Evolutionary conservation across 2,888 invertebrate genomes (phyloP).

Genomic region (Phalera bucephala): DNA sequence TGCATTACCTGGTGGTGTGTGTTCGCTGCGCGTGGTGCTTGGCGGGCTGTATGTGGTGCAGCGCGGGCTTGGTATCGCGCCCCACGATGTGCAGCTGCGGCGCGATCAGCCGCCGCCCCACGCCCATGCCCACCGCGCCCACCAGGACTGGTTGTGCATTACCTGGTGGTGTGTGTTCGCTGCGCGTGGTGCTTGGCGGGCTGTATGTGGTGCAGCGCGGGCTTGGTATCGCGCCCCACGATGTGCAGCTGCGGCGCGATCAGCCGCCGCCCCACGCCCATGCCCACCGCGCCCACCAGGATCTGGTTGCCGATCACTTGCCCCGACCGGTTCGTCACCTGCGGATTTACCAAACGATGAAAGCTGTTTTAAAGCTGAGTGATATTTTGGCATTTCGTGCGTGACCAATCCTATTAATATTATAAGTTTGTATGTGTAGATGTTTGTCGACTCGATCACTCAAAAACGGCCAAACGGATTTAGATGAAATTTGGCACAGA

Average conservation of each 20-base stretch:
- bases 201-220: slow-evolving; percentile 43
- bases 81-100: slow-evolving; percentile 68
- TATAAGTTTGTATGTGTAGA: no score
- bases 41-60: slow-evolving; percentile 42
- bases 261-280: slow-evolving; percentile 47
- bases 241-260: slow-evolving; percentile 65
- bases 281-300: slow-evolving; percentile 63
- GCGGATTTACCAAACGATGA: slow-evolving; percentile 1
- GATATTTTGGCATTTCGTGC: no score
- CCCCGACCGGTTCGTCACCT: slow-evolving; percentile 78
- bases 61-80: slow-evolving; percentile 56
- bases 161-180: slow-evolving; percentile 44
- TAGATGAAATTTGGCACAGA: no score
- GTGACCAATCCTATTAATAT: no score
- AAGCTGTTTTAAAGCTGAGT: no score
- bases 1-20: slow-evolving; percentile 47
- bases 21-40: slow-evolving; percentile 46
- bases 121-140: slow-evolving; percentile 57
- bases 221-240: slow-evolving; percentile 61
- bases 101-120: slow-evolving; percentile 44
- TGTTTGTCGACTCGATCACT: no score
- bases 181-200: slow-evolving; percentile 43
- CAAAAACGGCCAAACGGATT: no score
- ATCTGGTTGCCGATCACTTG: slow-evolving; percentile 81
- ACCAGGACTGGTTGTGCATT: slow-evolving; percentile 54